These are phyloP conservation scores for Halichoeres trimaculatus DNA, from an alignment of 2,113 vertebrate genomes.

Conservation along the genomic window DNA sequence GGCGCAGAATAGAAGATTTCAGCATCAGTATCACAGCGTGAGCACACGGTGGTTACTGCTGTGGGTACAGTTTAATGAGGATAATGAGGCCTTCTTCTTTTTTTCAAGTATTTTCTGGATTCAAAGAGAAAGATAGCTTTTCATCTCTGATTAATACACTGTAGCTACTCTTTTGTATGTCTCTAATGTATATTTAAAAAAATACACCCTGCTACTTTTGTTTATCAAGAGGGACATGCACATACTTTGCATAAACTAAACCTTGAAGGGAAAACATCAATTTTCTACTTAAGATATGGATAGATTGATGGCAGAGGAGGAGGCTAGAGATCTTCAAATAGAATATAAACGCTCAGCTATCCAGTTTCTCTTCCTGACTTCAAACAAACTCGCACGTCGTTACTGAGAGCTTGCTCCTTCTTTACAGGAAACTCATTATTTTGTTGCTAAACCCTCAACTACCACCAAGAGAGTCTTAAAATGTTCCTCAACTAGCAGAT, in stretches of 20 bases:
- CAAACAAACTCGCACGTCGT: neutral
- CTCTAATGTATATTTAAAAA: too few relatives aligned
- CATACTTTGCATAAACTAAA: too few relatives aligned
- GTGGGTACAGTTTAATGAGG: neutral
- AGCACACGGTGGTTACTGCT: neutral
- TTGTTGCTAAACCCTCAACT: neutral
- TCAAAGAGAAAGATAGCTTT: conserved; percentile 9
- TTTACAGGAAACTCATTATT: conserved; percentile 5
- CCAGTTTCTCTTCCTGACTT: neutral
- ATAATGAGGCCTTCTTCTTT: conserved; percentile 7
- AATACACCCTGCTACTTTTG: too few relatives aligned
- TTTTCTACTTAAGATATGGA: neutral
- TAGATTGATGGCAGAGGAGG: neutral
- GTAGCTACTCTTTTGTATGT: neutral
- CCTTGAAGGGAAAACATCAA: neutral
- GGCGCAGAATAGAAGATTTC: conserved; percentile 1
- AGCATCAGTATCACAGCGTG: neutral
- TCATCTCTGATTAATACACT: neutral
- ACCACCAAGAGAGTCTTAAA: neutral
- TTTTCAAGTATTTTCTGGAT: conserved; percentile 5
- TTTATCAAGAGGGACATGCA: too few relatives aligned
- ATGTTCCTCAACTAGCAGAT: neutral
- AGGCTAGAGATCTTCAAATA: neutral
- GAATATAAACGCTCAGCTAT: neutral
- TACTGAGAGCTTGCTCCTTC: neutral